Base-by-base conservation (phyloP, 2,113 vertebrate genomes). In the Hippoglossus stenolepis region DNA sequence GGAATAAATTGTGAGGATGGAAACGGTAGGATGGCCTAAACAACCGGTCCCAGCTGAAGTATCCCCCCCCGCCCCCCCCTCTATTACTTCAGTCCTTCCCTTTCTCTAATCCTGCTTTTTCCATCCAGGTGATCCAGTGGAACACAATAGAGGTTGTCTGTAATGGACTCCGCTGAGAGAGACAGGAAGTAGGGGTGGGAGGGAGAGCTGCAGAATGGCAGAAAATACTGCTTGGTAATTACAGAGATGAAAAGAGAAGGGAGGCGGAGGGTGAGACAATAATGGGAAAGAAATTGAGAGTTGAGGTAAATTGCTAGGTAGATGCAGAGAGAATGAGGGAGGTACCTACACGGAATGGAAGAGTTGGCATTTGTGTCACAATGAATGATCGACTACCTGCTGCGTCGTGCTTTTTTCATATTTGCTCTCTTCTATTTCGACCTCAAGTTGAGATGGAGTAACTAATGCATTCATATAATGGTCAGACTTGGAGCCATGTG, bases 141-240 rank as follows among this genome's bases (percentile, higher is more conserved):
- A 85, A 71, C 56, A 86, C 79, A 84, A 81, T 85, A 71, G 70
- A 73, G 26, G 53, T 76, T 65, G 68, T 78, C 65, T 77, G 13
- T 83, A 79, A 89, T 83, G 62, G 72, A 75, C 79, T 88, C 58
- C 3, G 26, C 72, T 64, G 65, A 85, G 72, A 86, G 72, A 73
- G 73, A 70, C 66, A 28, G 77, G 45, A 79, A 80, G 72, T 59
- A 43, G 56, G 71, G 45, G 70, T 74, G 68, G 61, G 77, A 76
- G 64, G 45, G 61, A 62, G 79, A 54, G 65, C n/a, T 68, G 12
- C 67, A 74, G 64, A 77, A 49, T 69, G 66, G 82, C 65, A 74
- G 51, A 81, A 89, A 85, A 74, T 70, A 74, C 70, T 70, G 66
- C 72, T 78, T 72, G 54, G 72, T 86, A 87, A 85, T 85, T 79